A percentile compares a stretch with the other conserved stretches of the same genome.
These are phyloP conservation scores for Rallus crepitans DNA, from an alignment of 2,797 vertebrate genomes.

Conservation along the genomic window DNA sequence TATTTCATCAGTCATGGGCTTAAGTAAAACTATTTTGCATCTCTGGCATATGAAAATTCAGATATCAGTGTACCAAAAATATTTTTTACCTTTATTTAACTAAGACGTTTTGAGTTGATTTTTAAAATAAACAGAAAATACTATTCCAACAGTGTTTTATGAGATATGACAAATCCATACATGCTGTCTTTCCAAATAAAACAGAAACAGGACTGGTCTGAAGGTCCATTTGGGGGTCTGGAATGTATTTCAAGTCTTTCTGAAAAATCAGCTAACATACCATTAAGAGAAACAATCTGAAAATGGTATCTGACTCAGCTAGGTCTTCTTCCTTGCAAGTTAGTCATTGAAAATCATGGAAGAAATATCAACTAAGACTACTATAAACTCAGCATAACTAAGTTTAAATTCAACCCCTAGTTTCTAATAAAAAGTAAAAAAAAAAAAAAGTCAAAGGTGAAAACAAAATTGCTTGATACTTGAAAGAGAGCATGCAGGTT, in stretches of 20 bases:
- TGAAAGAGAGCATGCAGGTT: not conserved
- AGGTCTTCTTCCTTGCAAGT: not conserved
- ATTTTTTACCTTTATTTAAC: not conserved
- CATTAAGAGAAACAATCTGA: not conserved
- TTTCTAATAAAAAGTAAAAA: not conserved
- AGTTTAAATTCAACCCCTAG: not conserved
- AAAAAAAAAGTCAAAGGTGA: not conserved
- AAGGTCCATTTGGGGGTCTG: not conserved
- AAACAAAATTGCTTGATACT: constrained; percentile 35
- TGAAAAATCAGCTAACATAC: not conserved
- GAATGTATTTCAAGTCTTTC: not conserved
- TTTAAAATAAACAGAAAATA: not conserved
- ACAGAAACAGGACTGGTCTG: not conserved
- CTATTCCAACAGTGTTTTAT: not conserved
- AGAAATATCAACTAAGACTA: not conserved
- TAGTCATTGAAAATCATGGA: not conserved
- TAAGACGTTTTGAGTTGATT: not conserved
- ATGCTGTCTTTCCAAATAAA: not conserved
- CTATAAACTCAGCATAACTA: not conserved
- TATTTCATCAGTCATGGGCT: not conserved
- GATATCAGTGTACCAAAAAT: not conserved
- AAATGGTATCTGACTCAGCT: constrained; percentile 6
- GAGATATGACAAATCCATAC: not conserved
- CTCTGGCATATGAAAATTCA: not conserved
- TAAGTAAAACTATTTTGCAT: not conserved